Percentiles rank a stretch among this genome's conserved stretches.
These are phyloP conservation scores for Nibea coibor DNA, from an alignment of 2,113 vertebrate genomes.

Conservation along the genomic window DNA sequence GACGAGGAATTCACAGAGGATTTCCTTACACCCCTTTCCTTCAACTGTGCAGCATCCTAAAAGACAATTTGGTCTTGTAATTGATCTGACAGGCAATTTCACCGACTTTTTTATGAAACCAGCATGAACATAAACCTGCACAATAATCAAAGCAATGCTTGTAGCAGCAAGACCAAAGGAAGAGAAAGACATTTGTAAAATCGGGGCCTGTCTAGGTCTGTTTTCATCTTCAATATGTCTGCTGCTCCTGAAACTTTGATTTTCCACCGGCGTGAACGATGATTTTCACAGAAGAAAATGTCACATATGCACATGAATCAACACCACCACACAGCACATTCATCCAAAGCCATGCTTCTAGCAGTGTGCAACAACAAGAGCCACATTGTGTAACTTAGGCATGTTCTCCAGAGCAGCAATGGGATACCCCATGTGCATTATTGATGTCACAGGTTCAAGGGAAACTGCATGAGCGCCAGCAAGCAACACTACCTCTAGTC, in stretches of 20 bases:
- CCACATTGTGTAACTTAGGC: slow-evolving; percentile 9
- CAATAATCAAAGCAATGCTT: slow-evolving; percentile 64
- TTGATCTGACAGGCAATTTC: slow-evolving; percentile 71
- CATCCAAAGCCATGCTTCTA: not conserved
- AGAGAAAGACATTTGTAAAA: slow-evolving; percentile 11
- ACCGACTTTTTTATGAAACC: slow-evolving; percentile 56
- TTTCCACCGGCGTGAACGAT: not conserved
- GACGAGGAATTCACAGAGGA: slow-evolving; percentile 46
- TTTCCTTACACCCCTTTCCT: slow-evolving; percentile 21
- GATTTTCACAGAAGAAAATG: not conserved
- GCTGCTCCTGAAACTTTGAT: slow-evolving; percentile 17
- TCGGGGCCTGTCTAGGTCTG: not conserved
- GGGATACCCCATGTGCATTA: slow-evolving; percentile 54
- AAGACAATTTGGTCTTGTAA: slow-evolving; percentile 36
- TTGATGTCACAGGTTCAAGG: slow-evolving; percentile 46
- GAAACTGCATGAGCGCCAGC: slow-evolving; percentile 12
- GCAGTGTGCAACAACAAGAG: not conserved
- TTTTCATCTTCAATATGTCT: slow-evolving; percentile 15
- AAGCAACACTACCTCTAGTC: not conserved
- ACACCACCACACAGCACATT: not conserved
- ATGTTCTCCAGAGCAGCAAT: slow-evolving; percentile 31
- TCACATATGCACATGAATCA: not conserved
- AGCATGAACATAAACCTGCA: slow-evolving; percentile 61
- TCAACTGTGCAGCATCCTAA: slow-evolving; percentile 47
- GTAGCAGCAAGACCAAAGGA: slow-evolving; percentile 41